Conservation (phyloP, 2,113 vertebrate genomes). For the Upupa epops region DNA sequence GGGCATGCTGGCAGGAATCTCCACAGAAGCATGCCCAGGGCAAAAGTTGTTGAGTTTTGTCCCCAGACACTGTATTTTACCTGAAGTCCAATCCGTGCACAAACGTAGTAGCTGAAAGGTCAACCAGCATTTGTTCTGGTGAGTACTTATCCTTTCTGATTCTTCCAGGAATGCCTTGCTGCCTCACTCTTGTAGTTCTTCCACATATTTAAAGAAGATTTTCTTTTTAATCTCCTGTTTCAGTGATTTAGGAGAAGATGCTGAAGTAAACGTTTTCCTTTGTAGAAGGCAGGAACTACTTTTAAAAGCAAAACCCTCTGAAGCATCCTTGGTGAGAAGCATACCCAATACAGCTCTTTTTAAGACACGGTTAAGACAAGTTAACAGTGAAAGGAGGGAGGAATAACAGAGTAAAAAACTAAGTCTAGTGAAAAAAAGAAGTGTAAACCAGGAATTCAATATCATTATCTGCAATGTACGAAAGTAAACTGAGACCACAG, state of each 20-base stretch:
- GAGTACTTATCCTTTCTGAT: not conserved
- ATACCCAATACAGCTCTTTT: not conserved
- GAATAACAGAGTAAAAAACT: not conserved
- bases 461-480: not conserved
- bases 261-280: not conserved
- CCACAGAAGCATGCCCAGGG: not conserved
- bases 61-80: not conserved
- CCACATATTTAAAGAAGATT: not conserved
- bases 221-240: not conserved
- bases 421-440: not conserved
- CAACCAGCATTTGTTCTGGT: fast-evolving
- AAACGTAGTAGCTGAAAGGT: not conserved
- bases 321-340: not conserved
- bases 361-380: not conserved
- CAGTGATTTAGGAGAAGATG: not conserved
- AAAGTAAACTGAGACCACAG: not conserved
- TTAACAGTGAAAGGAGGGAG: not conserved
- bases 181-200: not conserved
- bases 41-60: not conserved
- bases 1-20: not conserved
- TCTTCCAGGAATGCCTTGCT: not conserved
- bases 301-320: not conserved
- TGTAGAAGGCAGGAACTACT: not conserved
- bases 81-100: not conserved
- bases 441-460: not conserved